Base-by-base conservation (phyloP, 2,113 vertebrate species). In the Solea senegalensis region DNA sequence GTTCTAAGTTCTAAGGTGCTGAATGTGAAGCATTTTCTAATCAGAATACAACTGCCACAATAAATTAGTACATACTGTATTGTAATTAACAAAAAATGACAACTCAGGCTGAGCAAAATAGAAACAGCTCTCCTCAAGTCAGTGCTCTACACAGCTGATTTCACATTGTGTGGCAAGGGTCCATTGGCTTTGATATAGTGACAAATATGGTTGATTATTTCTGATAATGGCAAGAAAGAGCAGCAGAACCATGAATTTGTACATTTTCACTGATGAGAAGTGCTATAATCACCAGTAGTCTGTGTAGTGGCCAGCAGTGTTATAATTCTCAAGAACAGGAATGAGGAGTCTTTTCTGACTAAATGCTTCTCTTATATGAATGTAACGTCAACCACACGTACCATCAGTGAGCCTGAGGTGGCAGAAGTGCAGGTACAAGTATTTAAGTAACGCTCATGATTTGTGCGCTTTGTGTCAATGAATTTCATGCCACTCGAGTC, bases 1-100 rank as follows among this genome's bases (percentile, higher is more conserved):
- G 21, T 21, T 21, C 21, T 21, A 21, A 76, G 68, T 61, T 65
- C 72, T 27, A 65, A 74, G 75, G 74, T 82, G 84, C 76, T 75
- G 46, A 13, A 13, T 64, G 59, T 78, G 70, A 61, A 66, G 41
- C 59, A 69, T 52, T 69, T 54, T 72, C 45, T 15, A 50, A 59
- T 62, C 43, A 49, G 63, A 57, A 16, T 27, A 58, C 4, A 6
- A 15, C 15, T 51, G 34, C 16, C 39, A 41, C 16, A 13, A 43
- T 12, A 1, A 51, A 52, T 14, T n/a, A 53, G 14, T 2, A 46
- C 16, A 13, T 48, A 13, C 45, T 14, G 4, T 13, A 10, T 34
- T 59, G 4, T 62, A 27, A 40, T 16, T 15, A 21, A 34, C 4
- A 4, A 6, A 34, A 34, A 34, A 2, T 49, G 53, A 57, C 21